Evolutionary conservation across 2,113 vertebrate genomes (phyloP).

Genomic region (Empidonax traillii): DNA sequence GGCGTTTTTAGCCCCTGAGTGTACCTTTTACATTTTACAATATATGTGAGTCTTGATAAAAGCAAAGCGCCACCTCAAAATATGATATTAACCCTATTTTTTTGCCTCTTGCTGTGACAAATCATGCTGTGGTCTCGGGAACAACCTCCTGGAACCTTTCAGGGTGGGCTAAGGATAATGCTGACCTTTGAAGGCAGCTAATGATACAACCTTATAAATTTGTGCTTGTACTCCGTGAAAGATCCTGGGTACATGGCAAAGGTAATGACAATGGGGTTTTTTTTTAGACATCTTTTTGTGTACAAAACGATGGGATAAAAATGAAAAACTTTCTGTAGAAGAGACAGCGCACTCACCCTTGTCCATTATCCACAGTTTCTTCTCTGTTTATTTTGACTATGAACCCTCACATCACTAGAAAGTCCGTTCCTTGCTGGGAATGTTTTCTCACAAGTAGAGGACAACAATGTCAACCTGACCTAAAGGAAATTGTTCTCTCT

Average conservation of each 20-base stretch:
- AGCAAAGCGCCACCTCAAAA: neutral
- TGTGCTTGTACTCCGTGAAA: neutral
- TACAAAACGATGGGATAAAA: neutral
- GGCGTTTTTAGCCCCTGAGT: neutral
- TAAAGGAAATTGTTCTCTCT: neutral
- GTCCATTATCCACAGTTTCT: neutral
- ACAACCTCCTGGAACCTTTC: neutral
- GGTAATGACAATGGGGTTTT: neutral
- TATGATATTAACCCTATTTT: neutral
- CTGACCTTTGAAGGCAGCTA: neutral
- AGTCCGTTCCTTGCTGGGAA: neutral
- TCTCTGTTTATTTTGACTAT: slow-evolving; percentile 34
- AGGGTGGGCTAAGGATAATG: neutral
- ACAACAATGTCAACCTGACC: slow-evolving; percentile 42
- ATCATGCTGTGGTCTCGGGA: neutral
- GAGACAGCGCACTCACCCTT: neutral
- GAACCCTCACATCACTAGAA: neutral
- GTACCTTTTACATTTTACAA: neutral
- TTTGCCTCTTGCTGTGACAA: neutral
- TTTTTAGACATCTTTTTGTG: neutral
- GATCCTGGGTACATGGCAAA: neutral
- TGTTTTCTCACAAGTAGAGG: slow-evolving; percentile 21
- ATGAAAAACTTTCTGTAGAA: neutral
- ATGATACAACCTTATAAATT: neutral
- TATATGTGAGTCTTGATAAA: neutral